phyloP scores from a whole-genome alignment of 2,888 invertebrate genomes.

The Rhorus exstirpatorius region DNA sequence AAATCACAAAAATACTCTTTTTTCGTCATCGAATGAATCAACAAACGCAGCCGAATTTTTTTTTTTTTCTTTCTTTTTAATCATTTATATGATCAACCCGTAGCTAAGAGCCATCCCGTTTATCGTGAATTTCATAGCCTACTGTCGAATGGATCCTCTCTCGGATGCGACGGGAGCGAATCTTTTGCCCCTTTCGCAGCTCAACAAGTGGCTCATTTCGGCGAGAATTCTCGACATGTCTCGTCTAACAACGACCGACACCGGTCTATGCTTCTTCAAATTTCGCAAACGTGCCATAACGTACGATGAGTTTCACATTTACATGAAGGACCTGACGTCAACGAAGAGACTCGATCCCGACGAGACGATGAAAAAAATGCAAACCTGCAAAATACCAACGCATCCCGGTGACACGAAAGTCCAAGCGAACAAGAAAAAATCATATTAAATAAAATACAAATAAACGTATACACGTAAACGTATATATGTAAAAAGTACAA shows the following conservation, averaged over 20 bases:
- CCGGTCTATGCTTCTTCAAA: conserved; percentile 80
- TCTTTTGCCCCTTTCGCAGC: conserved; percentile 78
- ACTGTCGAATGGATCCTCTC: conserved; percentile 78
- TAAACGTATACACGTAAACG: too few relatives aligned
- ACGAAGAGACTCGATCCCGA: conserved; percentile 74
- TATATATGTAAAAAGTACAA: too few relatives aligned
- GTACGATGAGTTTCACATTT: conserved; percentile 77
- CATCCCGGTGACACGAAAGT: conserved; percentile 58
- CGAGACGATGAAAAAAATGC: conserved; percentile 76
- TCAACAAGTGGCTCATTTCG: conserved; percentile 78
- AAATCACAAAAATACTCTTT: too few relatives aligned
- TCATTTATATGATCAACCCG: neutral
- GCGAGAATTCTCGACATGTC: conserved; percentile 78
- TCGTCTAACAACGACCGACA: conserved; percentile 78
- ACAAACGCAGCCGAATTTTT: neutral
- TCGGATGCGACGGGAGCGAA: conserved; percentile 71
- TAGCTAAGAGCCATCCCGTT: neutral
- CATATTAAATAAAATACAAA: neutral
- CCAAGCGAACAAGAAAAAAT: conserved; percentile 44
- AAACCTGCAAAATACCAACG: conserved; percentile 73
- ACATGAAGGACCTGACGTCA: conserved; percentile 75
- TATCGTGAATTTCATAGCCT: conserved; percentile 72
- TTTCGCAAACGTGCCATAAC: conserved; percentile 80
- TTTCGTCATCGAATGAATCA: neutral
- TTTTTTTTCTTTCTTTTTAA: neutral